Evolutionary conservation across 2,888 invertebrate genomes (phyloP).

Genomic region (Drepanosiphum platanoidis): DNA sequence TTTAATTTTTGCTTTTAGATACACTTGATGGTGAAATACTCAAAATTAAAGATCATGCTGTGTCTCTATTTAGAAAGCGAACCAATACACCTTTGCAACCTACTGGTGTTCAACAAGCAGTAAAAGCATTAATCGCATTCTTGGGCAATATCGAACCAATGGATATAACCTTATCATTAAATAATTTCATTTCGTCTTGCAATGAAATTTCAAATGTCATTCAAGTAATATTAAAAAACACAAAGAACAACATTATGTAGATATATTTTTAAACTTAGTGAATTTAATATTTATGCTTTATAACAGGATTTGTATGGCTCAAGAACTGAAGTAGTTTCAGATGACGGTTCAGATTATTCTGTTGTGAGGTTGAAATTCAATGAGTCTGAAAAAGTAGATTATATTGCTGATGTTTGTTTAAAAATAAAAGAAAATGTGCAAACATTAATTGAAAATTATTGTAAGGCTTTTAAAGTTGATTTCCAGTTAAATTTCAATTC

Average conservation of each 20-base stretch:
- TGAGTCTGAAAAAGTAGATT: slow-evolving; percentile 68
- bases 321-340: slow-evolving; percentile 74
- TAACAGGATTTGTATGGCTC: slow-evolving; percentile 66
- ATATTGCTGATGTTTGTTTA: slow-evolving; percentile 75
- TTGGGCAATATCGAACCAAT: slow-evolving; percentile 89
- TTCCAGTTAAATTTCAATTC: slow-evolving; percentile 72
- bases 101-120: slow-evolving; percentile 85
- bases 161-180: slow-evolving; percentile 83
- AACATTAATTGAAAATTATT: slow-evolving; percentile 85
- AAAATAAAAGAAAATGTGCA: slow-evolving; percentile 83
- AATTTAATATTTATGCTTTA: slow-evolving; percentile 59
- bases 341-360: slow-evolving; percentile 77
- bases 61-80: slow-evolving; percentile 68
- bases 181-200: slow-evolving; percentile 66
- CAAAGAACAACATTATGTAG: background rate
- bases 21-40: slow-evolving; percentile 85
- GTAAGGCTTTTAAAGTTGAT: slow-evolving; percentile 84
- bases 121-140: slow-evolving; percentile 90
- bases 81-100: slow-evolving; percentile 70
- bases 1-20: slow-evolving; percentile 69
- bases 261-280: background rate
- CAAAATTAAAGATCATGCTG: slow-evolving; percentile 76
- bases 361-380: slow-evolving; percentile 73
- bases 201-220: slow-evolving; percentile 63
- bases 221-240: slow-evolving; percentile 44